Evolutionary conservation across 2,888 invertebrate species (phyloP), one percentile per base, ranked within the genome.

Genomic region (Eupeodes latifasciatus): DNA sequence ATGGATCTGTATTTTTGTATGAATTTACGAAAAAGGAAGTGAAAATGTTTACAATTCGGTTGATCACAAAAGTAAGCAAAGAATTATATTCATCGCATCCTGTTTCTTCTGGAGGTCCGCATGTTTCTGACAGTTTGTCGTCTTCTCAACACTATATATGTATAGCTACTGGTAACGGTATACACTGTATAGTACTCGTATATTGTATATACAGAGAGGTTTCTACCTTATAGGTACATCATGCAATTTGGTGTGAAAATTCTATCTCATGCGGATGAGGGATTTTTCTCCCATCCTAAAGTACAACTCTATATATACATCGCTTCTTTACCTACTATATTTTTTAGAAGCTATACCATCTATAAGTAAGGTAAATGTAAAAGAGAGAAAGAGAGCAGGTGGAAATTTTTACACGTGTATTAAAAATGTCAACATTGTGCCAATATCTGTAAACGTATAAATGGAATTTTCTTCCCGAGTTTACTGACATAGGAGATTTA

Each of bases 211-310:
- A 47, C 1, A 47, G 11, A 47, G 7, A 4, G 0, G 0, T 9
- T 4, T 47, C 4, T 47, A 47, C 27, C 27, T 7, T 6, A 5
- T 4, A 5, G 5, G 40, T n/a, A 72, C 47, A 59, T 72, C 59
- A 78, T 75, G 59, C 86, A 86, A 81, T 85, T 74, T 69, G 14
- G 82, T 85, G 82, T 85, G 74, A 78, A 78, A 82, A 85, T 85
- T 78, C 69, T 78, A 81, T 61, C 81, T 81, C 67, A 75, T 82
- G 53, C 82, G 67, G 55, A 79, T 77, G 49, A 71, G 51, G 69
- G 40, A 57, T 53, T 61, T 57, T 7, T 9, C 61, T 67, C 14
- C 59, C 40, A 14, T 12, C 0, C 14, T 51, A 44, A 14, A 14
- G 40, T 61, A 53, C 19, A 77, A n/a, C 36, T 55, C 7, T n/a